Evolutionary conservation across 2,888 invertebrate species (phyloP).

Genomic region (Ectemnius cavifrons): DNA sequence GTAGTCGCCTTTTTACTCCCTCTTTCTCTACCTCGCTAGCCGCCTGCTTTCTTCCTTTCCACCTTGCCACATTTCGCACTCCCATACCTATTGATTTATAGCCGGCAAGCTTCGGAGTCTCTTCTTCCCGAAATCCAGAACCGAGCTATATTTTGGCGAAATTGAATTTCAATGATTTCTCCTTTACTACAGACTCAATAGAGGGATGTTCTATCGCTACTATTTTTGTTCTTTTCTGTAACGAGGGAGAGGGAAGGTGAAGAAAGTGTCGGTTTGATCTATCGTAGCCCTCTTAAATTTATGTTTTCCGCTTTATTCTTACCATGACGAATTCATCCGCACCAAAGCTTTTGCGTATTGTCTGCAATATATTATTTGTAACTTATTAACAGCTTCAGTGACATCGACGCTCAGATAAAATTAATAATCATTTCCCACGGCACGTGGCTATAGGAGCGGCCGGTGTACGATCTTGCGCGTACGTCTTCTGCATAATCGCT

Average conservation of each 20-base stretch:
- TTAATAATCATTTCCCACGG: constrained; percentile 43
- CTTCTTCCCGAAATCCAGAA: too few species aligned
- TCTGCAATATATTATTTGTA: constrained; percentile 37
- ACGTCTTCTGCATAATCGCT: background rate
- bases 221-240: too few species aligned
- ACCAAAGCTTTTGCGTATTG: too few species aligned
- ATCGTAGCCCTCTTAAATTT: too few species aligned
- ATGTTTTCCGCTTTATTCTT: too few species aligned
- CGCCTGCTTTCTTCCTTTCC: constrained; percentile 26
- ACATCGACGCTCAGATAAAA: constrained; percentile 54
- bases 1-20: constrained; percentile 37
- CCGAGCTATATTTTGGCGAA: too few species aligned
- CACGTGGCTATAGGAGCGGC: constrained; percentile 18
- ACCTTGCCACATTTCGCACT: constrained; percentile 61
- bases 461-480: constrained; percentile 30
- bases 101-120: constrained; percentile 51
- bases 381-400: constrained; percentile 60
- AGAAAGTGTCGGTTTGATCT: too few species aligned
- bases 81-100: constrained; percentile 70
- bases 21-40: constrained; percentile 25
- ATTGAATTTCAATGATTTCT: too few species aligned
- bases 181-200: too few species aligned
- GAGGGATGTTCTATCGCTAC: too few species aligned
- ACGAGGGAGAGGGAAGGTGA: too few species aligned
- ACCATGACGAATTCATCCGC: too few species aligned